Evolutionary conservation across 2,113 vertebrate species (phyloP), one percentile per base, ranked within the genome.

Genomic region (Chitala chitala): DNA sequence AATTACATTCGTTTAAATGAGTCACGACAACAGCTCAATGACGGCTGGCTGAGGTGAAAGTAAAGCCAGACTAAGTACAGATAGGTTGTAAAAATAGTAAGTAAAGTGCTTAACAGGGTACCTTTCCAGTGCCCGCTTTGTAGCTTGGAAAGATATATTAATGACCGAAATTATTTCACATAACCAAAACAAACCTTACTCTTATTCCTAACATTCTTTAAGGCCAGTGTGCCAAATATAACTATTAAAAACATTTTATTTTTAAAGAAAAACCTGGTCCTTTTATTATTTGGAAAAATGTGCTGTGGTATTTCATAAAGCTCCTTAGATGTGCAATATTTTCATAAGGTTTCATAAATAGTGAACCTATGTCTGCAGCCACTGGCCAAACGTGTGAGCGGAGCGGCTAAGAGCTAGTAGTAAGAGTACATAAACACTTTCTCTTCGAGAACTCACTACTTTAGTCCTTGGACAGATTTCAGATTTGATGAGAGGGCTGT

Each of bases 261-360:
- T 78, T 65, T 79, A 73, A 51, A 56, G 55, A 68, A 75, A 56
- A 66, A 81, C 72, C 78, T 86, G 82, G 54, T 82, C 75, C 59
- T 87, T 76, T 87, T 84, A 86, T 84, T 82, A 87, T 84, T 81
- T 69, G 71, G 78, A 82, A 75, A 79, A 77, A 83, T 76, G 63
- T 69, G 44, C 73, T 82, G 79, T 65, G 80, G 79, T 82, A 77
- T 80, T 88, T 86, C 83, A 76, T 76, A 78, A 78, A 76, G 38
- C 15, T 86, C 80, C 80, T 76, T 73, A 79, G 42, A 50, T 24
- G 44, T 72, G 73, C 76, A 58, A 69, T 50, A 69, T 84, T 87
- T 88, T 84, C 82, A 87, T 77, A 79, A 79, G 81, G 76, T 69
- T 81, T 61, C 76, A 80, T 82, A 86, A 87, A 84, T 56, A 82